A percentile compares a stretch with the other conserved stretches of the same genome.
phyloP scores from a whole-genome alignment of 2,888 invertebrate genomes.

The Agonopterix subpropinquella region DNA sequence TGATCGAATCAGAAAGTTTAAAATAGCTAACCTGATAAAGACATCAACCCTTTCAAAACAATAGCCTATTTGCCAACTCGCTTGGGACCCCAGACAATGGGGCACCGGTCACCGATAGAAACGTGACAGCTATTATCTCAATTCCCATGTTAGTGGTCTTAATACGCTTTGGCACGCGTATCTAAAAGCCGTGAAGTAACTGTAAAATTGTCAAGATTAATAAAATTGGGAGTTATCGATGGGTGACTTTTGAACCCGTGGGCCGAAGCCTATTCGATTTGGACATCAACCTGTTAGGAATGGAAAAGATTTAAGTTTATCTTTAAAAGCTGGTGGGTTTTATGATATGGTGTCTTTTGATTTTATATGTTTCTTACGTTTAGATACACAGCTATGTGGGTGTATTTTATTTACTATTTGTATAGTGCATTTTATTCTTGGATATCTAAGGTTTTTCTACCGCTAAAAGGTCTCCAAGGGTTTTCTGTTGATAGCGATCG shows the following conservation, averaged over 20 bases:
- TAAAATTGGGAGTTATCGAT: not conserved
- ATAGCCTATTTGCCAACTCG: slow-evolving; percentile 27
- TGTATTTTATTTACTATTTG: not conserved
- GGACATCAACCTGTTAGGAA: not conserved
- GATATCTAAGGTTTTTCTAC: not conserved
- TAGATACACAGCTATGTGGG: too few relatives aligned
- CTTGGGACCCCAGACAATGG: slow-evolving; percentile 23
- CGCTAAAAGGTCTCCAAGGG: not conserved
- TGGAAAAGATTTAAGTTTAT: too few relatives aligned
- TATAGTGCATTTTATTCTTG: not conserved
- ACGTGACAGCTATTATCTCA: slow-evolving; percentile 15
- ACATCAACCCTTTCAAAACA: slow-evolving; percentile 11
- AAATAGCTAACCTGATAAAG: not conserved
- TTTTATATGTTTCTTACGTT: too few relatives aligned
- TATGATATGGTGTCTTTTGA: too few relatives aligned
- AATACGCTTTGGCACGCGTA: slow-evolving; percentile 7
- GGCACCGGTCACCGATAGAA: slow-evolving; percentile 19
- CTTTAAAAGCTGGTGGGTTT: too few relatives aligned
- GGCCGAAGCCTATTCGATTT: too few relatives aligned
- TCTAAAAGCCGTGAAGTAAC: slow-evolving; percentile 4
- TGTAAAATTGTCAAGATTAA: too few relatives aligned
- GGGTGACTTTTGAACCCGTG: slow-evolving; percentile 1
- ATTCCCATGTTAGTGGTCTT: slow-evolving; percentile 6
- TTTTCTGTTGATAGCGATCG: not conserved
- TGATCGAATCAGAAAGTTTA: too few relatives aligned